phyloP scores from a whole-genome alignment of 2,888 invertebrate genomes.

The Meandrusa payeni region DNA sequence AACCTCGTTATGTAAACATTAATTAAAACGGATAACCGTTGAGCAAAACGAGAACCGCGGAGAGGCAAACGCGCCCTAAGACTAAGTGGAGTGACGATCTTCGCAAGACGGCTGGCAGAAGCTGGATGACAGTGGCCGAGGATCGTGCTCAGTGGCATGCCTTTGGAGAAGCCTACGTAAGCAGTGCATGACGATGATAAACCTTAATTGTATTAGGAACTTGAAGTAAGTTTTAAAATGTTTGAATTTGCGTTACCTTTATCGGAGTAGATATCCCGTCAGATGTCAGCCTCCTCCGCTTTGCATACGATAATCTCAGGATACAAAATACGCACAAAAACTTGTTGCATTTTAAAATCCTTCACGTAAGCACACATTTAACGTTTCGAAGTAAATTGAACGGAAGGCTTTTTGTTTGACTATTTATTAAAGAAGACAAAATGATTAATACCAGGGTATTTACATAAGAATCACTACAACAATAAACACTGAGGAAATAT shows the following conservation, averaged over 20 bases:
- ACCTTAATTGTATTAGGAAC: no score
- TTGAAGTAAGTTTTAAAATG: no score
- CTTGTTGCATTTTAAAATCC: slow-evolving; percentile 77
- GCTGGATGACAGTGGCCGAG: no score
- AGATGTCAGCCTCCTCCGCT: slow-evolving; percentile 38
- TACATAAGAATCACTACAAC: slow-evolving; percentile 3
- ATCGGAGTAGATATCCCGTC: slow-evolving; percentile 16
- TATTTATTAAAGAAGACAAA: slow-evolving; percentile 37
- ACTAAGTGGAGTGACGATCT: no score
- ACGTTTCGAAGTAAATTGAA: slow-evolving; percentile 73
- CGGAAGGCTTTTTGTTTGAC: slow-evolving; percentile 59
- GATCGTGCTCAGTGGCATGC: no score
- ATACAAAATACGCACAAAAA: slow-evolving; percentile 62
- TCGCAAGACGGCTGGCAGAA: no score
- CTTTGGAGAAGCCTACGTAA: no score
- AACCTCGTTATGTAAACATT: no score
- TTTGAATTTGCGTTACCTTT: slow-evolving; percentile 39
- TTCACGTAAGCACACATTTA: slow-evolving; percentile 73
- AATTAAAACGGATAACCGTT: no score
- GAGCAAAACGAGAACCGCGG: no score
- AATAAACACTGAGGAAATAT: slow-evolving; percentile 12
- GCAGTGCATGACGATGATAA: no score
- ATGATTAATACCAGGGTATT: slow-evolving; percentile 34
- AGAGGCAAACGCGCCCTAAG: no score
- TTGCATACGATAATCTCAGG: slow-evolving; percentile 70